Evolutionary conservation across 2,888 invertebrate genomes (phyloP).

Genomic region (Phoronis australis): DNA sequence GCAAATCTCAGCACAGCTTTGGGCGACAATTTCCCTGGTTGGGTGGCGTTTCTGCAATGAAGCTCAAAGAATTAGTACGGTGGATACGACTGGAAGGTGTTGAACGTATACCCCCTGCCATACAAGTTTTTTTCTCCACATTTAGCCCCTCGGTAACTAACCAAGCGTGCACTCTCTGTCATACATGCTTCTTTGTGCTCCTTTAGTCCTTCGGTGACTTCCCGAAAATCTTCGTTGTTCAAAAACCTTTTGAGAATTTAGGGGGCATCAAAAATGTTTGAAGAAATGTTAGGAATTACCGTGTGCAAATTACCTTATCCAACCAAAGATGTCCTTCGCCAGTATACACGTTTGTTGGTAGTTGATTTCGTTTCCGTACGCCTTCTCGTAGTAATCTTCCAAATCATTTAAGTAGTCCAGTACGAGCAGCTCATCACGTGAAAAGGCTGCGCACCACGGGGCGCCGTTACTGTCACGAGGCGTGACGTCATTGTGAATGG

Average conservation of each 20-base stretch:
- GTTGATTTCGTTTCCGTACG: constrained; percentile 2
- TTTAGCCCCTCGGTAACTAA: no score
- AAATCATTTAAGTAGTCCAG: constrained; percentile 1
- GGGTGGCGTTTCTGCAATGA: background rate
- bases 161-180: no score
- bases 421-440: background rate
- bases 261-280: no score
- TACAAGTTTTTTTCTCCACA: no score
- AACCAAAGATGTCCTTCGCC: constrained; percentile 1
- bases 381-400: constrained; percentile 1
- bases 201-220: no score
- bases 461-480: background rate
- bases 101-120: no score
- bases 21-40: background rate
- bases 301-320: constrained; percentile 1
- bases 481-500: background rate
- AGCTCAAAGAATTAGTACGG: no score
- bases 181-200: no score
- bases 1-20: constrained; percentile 1
- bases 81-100: no score
- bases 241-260: no score
- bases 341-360: constrained; percentile 1
- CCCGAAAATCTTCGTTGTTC: no score
- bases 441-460: constrained; percentile 2
- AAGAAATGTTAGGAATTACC: no score